These are phyloP conservation scores for Sparus aurata DNA, from an alignment of 2,797 vertebrate species.

Conservation along the genomic window DNA sequence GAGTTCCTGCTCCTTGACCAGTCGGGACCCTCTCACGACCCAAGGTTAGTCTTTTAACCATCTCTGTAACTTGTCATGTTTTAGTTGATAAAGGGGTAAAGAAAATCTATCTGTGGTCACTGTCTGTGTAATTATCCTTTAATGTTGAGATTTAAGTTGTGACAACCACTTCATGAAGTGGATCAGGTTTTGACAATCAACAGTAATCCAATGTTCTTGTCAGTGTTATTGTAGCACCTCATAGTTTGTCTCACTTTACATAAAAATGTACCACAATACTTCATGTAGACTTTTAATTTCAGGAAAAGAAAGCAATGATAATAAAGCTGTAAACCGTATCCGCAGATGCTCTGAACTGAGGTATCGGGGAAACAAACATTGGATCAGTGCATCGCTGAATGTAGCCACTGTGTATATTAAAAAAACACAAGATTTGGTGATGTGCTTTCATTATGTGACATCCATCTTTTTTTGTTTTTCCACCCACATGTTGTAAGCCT, in stretches of 20 bases:
- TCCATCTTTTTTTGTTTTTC: not conserved
- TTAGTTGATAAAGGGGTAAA: not conserved
- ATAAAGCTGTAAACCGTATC: not conserved
- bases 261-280: not conserved
- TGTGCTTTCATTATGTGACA: not conserved
- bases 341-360: not conserved
- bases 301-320: not conserved
- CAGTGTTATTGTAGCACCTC: not conserved
- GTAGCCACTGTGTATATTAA: not conserved
- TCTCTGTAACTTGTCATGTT: not conserved
- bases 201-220: not conserved
- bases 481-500: slow-evolving; percentile 6
- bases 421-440: not conserved
- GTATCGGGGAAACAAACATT: not conserved
- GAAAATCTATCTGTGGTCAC: not conserved
- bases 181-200: not conserved
- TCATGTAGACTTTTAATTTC: not conserved
- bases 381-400: not conserved
- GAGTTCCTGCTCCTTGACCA: slow-evolving; percentile 94
- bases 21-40: slow-evolving; percentile 95
- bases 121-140: not conserved
- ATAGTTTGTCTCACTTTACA: too few species aligned
- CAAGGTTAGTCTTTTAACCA: slow-evolving; percentile 87
- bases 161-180: not conserved
- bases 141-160: too few species aligned